Evolutionary conservation across 2,888 invertebrate species (phyloP), one percentile per base, ranked within the genome.

Genomic region (Tachina grossa): DNA sequence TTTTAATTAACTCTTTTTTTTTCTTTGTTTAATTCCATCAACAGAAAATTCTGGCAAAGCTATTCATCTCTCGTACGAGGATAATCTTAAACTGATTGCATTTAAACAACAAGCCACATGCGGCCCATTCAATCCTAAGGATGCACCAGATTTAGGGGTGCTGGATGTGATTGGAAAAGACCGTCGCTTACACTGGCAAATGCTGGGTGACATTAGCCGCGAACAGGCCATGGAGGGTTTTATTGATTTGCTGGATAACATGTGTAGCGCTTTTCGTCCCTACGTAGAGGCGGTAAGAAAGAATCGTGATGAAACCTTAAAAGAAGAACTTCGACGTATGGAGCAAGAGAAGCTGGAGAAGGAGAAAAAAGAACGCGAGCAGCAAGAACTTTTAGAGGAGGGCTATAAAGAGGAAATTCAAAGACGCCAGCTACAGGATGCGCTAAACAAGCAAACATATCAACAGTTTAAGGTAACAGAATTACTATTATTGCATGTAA

Each of bases 1-100:
- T 31, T 3, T 31, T 22, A 69, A 53, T 51, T 22, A 9, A 69
- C 63, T 71, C 4, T 41, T 61, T 16, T 41, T 57, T 14, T 43
- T 22, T 55, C 11, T 43, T 43, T 49, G 5, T 39, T 43, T 13
- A 19, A 16, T 87, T 88, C 13, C 31, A 31, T 6, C 31, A 6
- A 69, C 81, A 98, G 99, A 99, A 92, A 98, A 99, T 93, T 97
- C 98, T 93, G 98, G 98, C n/a, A 99, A 98, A 94, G 99, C 98
- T 3, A 94, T 99, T 66, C 98, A 98, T 90, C 94, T 98, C 84
- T 97, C 97, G 63, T 99, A 99, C 92, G 97, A 97, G 92, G 98
- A 99, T 91, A 97, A 98, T 91, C 93, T 98, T 76, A 96, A 96
- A 91, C 93, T 99, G 86, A 97, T 98, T 19, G 98, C 98, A 1